A percentile compares a stretch with the other conserved stretches of the same genome.
Evolutionary conservation across 2,888 invertebrate species (phyloP).

Genomic region (Noctua janthina): DNA sequence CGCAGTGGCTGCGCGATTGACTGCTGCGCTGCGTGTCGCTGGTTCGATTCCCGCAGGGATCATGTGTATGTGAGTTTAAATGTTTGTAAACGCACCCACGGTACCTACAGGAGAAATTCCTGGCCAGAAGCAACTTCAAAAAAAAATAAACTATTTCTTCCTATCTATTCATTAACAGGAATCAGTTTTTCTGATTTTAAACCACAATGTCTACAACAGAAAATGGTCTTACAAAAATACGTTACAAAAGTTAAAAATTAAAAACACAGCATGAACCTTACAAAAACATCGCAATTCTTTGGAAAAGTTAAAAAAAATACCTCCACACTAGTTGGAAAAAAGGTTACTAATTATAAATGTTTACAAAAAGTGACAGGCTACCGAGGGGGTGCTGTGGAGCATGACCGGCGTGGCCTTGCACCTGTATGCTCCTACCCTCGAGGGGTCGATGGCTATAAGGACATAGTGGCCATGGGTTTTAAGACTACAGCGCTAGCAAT

Average conservation of each 20-base stretch:
- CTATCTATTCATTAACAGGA: too few species aligned
- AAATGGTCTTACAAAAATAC: neutral
- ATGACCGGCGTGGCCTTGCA: conserved; percentile 71
- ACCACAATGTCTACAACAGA: too few species aligned
- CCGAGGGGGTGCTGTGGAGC: conserved; percentile 73
- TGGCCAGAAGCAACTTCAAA: too few species aligned
- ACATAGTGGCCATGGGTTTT: neutral
- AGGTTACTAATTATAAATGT: conserved; percentile 61
- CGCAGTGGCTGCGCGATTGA: too few species aligned
- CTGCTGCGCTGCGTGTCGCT: too few species aligned
- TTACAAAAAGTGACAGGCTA: conserved; percentile 64
- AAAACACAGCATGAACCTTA: neutral
- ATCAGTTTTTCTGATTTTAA: neutral
- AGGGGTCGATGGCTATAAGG: conserved; percentile 4
- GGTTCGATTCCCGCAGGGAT: too few species aligned
- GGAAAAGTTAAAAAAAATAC: conserved; percentile 25
- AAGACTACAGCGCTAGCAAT: neutral
- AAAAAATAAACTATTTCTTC: too few species aligned
- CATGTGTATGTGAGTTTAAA: too few species aligned
- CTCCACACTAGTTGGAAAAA: conserved; percentile 31
- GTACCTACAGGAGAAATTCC: too few species aligned
- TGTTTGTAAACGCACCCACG: too few species aligned
- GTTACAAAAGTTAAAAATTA: neutral
- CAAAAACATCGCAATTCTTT: conserved; percentile 13
- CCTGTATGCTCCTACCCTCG: conserved; percentile 47